Conservation (phyloP, 2,888 invertebrate species). For the Sycophila texana region DNA sequence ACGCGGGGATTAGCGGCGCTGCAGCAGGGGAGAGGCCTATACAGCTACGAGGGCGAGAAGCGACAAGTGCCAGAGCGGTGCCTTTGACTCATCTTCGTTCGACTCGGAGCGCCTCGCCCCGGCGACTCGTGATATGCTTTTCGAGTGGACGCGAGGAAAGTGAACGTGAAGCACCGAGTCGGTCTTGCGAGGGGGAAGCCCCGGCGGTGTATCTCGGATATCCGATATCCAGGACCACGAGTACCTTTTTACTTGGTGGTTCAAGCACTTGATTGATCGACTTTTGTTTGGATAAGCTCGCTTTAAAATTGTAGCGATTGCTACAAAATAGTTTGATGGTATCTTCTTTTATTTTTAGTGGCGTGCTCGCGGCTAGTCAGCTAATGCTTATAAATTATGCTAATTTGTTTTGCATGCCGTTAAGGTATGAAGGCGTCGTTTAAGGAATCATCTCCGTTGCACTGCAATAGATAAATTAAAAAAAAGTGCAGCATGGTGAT, state of each 20-base stretch:
- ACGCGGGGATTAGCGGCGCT: constrained; percentile 5
- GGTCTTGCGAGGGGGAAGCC: background rate
- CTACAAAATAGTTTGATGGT: too few species aligned
- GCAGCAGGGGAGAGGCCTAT: background rate
- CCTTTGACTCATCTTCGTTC: constrained; percentile 1
- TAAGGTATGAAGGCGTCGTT: too few species aligned
- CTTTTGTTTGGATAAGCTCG: background rate
- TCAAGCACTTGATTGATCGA: background rate
- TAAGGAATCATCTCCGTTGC: too few species aligned
- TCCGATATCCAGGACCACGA: background rate
- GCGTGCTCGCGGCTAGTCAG: too few species aligned
- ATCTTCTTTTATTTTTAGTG: background rate
- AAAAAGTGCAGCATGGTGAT: too few species aligned
- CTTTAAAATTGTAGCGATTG: background rate
- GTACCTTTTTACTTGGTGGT: background rate
- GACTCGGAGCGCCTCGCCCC: background rate
- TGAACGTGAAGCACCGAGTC: background rate
- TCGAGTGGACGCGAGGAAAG: background rate
- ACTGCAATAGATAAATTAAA: too few species aligned
- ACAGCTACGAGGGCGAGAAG: background rate
- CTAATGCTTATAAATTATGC: too few species aligned
- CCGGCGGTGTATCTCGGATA: background rate
- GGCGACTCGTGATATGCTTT: background rate
- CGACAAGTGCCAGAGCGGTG: background rate
- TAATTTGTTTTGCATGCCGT: too few species aligned